Conservation (phyloP, 2,797 vertebrate genomes). For the Heteromormyrus szaboi region DNA sequence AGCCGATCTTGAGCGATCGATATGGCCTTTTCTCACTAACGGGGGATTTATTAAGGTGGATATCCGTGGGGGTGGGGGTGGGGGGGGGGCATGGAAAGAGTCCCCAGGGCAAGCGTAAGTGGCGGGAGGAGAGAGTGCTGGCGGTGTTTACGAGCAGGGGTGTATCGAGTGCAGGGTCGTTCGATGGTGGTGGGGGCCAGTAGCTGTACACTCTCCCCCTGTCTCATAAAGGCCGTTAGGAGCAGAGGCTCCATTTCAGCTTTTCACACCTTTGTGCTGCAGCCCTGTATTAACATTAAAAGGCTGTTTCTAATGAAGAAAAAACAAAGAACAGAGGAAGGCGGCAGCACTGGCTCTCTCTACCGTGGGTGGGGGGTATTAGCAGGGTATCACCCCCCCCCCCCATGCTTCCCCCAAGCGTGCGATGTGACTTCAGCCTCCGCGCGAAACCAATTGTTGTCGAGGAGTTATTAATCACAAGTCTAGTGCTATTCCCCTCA, state of each 20-base stretch:
- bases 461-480: slow-evolving; percentile 50
- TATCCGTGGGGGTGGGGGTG: not conserved
- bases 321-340: not conserved
- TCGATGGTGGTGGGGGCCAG: slow-evolving; percentile 19
- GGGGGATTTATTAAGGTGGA: not conserved
- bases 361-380: not conserved
- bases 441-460: slow-evolving; percentile 46
- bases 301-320: slow-evolving; percentile 17
- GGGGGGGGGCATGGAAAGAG: not conserved
- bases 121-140: slow-evolving; percentile 26
- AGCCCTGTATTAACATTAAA: slow-evolving; percentile 31
- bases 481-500: slow-evolving; percentile 44
- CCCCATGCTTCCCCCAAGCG: slow-evolving; percentile 40
- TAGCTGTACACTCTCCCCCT: slow-evolving; percentile 37
- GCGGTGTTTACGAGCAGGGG: slow-evolving; percentile 39
- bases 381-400: slow-evolving; percentile 21
- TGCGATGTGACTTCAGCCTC: slow-evolving; percentile 37
- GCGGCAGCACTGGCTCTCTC: not conserved
- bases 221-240: slow-evolving; percentile 19
- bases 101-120: not conserved
- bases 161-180: slow-evolving; percentile 48
- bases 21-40: not conserved
- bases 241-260: not conserved
- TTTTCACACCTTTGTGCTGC: slow-evolving; percentile 31
- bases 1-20: not conserved